Evolutionary conservation across 1,140 invertebrate species (phyloP).

Genomic region (Zaprionus kolodkinae): DNA sequence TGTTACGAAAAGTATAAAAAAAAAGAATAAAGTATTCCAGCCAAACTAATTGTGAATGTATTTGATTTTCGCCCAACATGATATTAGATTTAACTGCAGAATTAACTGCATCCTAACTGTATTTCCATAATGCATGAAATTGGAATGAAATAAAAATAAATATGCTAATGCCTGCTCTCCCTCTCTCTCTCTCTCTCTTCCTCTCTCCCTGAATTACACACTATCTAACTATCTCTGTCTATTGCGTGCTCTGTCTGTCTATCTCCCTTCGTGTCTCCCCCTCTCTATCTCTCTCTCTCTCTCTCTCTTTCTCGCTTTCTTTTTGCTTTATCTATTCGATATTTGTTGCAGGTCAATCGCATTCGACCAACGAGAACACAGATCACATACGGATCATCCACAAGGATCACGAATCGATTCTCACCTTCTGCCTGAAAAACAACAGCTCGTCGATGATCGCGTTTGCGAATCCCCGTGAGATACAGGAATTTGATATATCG

Average conservation of each 20-base stretch:
- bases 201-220: not conserved
- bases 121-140: conserved; percentile 8
- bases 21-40: conserved; percentile 9
- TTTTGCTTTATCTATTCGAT: conserved; percentile 8
- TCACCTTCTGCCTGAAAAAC: conserved; percentile 98
- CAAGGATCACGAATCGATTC: conserved; percentile 99
- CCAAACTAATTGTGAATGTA: conserved; percentile 13
- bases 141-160: conserved; percentile 10
- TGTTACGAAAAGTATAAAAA: conserved; percentile 10
- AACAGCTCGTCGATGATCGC: conserved; percentile 91
- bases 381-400: conserved; percentile 98
- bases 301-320: not conserved
- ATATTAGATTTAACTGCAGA: not conserved
- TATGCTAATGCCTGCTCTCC: conserved; percentile 18
- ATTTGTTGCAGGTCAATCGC: conserved; percentile 63
- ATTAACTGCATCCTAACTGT: not conserved
- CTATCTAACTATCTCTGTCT: conserved; percentile 4
- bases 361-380: conserved; percentile 83
- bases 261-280: not conserved
- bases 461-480: conserved; percentile 96
- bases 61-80: not conserved
- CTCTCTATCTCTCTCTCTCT: not conserved
- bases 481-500: conserved; percentile 98
- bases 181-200: not conserved
- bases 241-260: conserved; percentile 1